Base-by-base conservation (phyloP, 2,113 vertebrate species). In the Ammodytes dubius region DNA sequence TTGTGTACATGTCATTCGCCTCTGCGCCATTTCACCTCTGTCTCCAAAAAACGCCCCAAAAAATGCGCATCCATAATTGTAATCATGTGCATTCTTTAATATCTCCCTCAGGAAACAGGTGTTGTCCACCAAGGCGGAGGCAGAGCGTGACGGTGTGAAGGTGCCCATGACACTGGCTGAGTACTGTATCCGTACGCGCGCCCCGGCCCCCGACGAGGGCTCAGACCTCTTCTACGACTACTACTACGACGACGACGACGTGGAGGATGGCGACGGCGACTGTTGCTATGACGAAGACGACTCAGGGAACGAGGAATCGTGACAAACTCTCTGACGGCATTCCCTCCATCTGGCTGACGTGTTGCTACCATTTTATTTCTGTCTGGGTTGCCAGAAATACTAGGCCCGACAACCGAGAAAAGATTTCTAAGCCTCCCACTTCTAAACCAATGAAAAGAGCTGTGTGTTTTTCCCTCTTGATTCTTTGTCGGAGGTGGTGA, bases 211-310 rank as follows among this genome's bases (percentile, higher is more conserved):
- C 0, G 98, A 98, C 1, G 97, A 99, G 87, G 97, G 97, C 88
- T 97, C 97, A 0, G 98, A 99, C 88, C 96, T 99, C 72, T 97
- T 99, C 93, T 99, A 99, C 2, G 98, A 99, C 4, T 97, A 99
- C 91, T 97, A 98, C 90, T 99, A 98, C 0, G 97, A 99, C 13
- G 98, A 99, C 3, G 96, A 96, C 2, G 96, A 97, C 15, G 89
- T 95, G 70, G 95, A 95, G 69, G 98, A 96, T 2, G 95, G 92
- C 45, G 95, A 95, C 53, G 91, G 89, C 11, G 96, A 97, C 37
- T 97, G 97, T 0, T 97, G 97, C 70, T 98, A 99, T 1, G 97
- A 97, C 0, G 97, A 98, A 52, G 97, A 97, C 1, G 97, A 98
- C 93, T 99, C 98, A 0, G 97, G 98, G 87, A 97, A 95, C 0